phyloP scores from a whole-genome alignment of 2,113 vertebrate species.

The Glaucidium brasilianum region DNA sequence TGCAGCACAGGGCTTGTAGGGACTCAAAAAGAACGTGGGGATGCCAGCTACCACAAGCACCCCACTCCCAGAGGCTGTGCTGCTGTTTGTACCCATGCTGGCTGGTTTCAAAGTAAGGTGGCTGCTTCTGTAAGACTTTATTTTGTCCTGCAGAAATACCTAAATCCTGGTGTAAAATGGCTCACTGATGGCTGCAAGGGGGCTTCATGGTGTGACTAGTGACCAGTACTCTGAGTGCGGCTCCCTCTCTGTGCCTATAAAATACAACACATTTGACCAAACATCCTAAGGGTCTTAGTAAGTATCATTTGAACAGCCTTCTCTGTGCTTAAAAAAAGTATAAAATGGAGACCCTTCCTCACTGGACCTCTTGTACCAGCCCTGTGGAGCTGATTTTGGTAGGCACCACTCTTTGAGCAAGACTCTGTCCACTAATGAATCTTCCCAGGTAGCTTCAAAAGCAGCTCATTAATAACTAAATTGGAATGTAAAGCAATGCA shows the following conservation, averaged over 20 bases:
- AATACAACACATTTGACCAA: neutral
- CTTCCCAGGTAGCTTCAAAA: neutral
- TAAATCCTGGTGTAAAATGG: neutral
- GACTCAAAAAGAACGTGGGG: rapidly evolving
- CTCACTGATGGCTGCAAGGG: neutral
- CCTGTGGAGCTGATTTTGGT: neutral
- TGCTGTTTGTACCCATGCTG: neutral
- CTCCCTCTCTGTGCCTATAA: neutral
- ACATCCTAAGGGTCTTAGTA: neutral
- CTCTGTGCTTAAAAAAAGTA: neutral
- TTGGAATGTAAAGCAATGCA: neutral
- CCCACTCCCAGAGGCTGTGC: neutral
- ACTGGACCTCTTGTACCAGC: neutral
- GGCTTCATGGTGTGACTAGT: neutral
- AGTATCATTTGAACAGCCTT: neutral
- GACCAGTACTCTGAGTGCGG: neutral
- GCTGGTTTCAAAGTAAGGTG: neutral
- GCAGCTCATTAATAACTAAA: neutral
- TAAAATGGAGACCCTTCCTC: neutral
- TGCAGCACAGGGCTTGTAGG: rapidly evolving
- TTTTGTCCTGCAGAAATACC: neutral
- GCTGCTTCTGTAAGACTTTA: neutral
- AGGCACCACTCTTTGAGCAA: neutral
- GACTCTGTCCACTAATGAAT: neutral
- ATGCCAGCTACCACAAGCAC: neutral